Evolutionary conservation across 2,797 vertebrate genomes (phyloP).

Genomic region (Tapera naevia): DNA sequence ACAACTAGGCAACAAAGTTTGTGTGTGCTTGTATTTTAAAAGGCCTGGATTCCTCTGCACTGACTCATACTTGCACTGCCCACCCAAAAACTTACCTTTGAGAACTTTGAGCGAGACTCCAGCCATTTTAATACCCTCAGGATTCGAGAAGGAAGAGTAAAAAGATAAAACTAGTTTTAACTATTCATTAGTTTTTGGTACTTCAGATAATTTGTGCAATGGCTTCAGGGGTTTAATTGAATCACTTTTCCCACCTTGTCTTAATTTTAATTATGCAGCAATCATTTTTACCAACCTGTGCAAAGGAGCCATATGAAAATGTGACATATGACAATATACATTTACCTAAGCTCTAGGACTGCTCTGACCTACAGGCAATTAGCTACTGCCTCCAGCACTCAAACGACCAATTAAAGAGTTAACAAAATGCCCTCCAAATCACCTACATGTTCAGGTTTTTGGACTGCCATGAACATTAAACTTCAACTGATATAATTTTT

Average conservation of each 20-base stretch:
- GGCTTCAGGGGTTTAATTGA: constrained; percentile 79
- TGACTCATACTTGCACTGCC: constrained; percentile 43
- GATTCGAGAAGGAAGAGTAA: constrained; percentile 59
- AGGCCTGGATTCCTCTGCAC: constrained; percentile 22
- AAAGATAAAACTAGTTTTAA: constrained; percentile 73
- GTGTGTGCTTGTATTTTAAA: constrained; percentile 57
- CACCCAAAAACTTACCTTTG: constrained; percentile 48
- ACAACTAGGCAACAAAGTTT: constrained; percentile 52
- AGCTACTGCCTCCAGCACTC: constrained; percentile 76
- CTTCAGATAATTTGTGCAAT: constrained; percentile 76
- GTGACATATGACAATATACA: constrained; percentile 83
- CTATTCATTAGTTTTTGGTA: constrained; percentile 77
- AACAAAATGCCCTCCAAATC: constrained; percentile 82
- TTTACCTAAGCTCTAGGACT: constrained; percentile 78
- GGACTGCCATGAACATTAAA: constrained; percentile 76
- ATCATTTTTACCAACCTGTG: constrained; percentile 77
- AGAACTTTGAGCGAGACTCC: constrained; percentile 21
- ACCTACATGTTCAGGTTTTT: constrained; percentile 78
- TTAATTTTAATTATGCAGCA: constrained; percentile 81
- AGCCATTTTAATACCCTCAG: constrained; percentile 28
- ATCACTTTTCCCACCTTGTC: constrained; percentile 78
- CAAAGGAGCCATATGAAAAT: constrained; percentile 76
- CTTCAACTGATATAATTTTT: constrained; percentile 79
- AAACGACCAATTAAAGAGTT: constrained; percentile 84
- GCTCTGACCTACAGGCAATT: constrained; percentile 82